Base-by-base conservation (phyloP, 2,797 vertebrate genomes). In the Tapera naevia region DNA sequence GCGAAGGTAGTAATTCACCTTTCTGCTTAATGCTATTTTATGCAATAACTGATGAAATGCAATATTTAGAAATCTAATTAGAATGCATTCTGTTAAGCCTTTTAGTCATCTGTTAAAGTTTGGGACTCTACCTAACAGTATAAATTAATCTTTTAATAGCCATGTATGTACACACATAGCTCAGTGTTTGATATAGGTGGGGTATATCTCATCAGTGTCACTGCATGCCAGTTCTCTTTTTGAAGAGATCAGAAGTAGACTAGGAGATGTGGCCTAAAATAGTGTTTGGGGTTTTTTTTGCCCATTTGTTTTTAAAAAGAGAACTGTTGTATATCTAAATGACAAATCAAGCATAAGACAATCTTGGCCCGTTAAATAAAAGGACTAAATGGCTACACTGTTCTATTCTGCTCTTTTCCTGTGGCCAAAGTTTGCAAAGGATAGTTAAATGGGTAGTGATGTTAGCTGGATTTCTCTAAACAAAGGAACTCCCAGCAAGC, bases 1-100 rank as follows among this genome's bases (percentile, higher is more conserved):
- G 65, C 98, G 99, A 97, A 99, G 99, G 99, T 99, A 98, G 61
- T 96, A 75, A 94, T 30, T 91, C 73, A 82, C 45, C 74, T 89
- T 91, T 13, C 91, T 91, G 90, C 82, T 94, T 92, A 86, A 87
- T 91, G 90, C 89, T 96, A 39, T 93, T 94, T 93, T 90, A 84
- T 88, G 64, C 74, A 51, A 89, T 89, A 86, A 89, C 73, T 86
- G 62, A 92, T 86, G 64, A 82, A 83, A 90, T 93, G 28, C 48
- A 93, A 15, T 88, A 90, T 73, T 86, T 93, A 85, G 70, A 92
- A 88, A 51, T 67, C 58, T 84, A 70, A 93, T 82, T 58, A 84
- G 60, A 92, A 28, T 75, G 45, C 53, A 64, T 90, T 88, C 71
- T 92, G 57, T 93, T 70, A 70, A 50, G 80, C 82, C 62, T 84